Percentiles rank a stretch among this genome's conserved stretches.
Conservation (phyloP, 23 tunicate species). For the Halocynthia aurantium region DNA sequence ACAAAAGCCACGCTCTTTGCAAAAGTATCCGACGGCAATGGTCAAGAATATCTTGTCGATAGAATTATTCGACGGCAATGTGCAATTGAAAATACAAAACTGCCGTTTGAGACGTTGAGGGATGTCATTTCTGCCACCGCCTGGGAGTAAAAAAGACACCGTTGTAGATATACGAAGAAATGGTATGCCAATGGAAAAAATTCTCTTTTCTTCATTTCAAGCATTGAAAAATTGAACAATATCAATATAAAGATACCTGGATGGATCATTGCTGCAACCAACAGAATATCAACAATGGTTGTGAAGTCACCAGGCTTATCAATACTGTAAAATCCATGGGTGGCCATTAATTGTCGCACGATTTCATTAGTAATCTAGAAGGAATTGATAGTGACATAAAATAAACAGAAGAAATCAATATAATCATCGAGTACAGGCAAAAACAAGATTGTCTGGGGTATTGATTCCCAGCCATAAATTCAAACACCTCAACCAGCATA, state of each 20-base stretch:
- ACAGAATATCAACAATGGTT: constrained; percentile 94
- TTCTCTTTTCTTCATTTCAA: neutral
- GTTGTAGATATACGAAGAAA: too few species aligned
- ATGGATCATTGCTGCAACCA: constrained; percentile 99
- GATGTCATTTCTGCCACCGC: constrained; percentile 98
- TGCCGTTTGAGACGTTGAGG: constrained; percentile 98
- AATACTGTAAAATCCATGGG: constrained; percentile 91
- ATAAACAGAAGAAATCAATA: neutral
- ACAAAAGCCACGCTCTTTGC: constrained; percentile 76
- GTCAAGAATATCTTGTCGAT: constrained; percentile 97
- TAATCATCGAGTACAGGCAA: neutral
- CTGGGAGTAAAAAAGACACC: constrained; percentile 4
- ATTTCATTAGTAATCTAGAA: constrained; percentile 94
- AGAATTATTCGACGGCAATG: constrained; percentile 96
- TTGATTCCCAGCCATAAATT: too few species aligned
- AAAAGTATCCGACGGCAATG: constrained; percentile 88
- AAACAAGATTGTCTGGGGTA: too few species aligned
- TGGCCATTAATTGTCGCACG: constrained; percentile 95
- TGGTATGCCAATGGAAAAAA: too few species aligned
- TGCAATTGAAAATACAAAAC: constrained; percentile 95
- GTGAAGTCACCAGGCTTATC: constrained; percentile 99
- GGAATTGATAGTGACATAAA: neutral
- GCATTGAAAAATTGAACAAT: too few species aligned
- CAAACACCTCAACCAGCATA: too few species aligned
- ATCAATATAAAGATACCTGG: constrained; percentile 49